phyloP scores from a whole-genome alignment of 2,797 vertebrate species.

The Adrianichthys oophorus region DNA sequence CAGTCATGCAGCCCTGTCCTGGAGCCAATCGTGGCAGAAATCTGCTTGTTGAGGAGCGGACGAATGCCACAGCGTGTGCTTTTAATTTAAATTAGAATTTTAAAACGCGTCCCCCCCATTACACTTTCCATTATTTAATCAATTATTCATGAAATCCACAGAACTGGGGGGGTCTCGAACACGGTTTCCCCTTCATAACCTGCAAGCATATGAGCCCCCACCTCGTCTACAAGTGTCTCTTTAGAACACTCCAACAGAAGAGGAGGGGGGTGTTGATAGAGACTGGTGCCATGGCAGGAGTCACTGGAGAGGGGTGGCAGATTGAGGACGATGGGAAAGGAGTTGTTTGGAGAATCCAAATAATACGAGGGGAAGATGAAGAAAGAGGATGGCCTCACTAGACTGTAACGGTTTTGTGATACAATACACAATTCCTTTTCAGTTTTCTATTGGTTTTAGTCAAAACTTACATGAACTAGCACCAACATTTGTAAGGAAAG shows the following conservation, averaged over 20 bases:
- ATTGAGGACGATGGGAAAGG: slow-evolving; percentile 74
- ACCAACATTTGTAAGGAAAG: too few relatives aligned
- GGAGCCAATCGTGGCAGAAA: slow-evolving; percentile 61
- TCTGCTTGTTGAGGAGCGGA: slow-evolving; percentile 58
- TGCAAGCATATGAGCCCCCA: slow-evolving; percentile 43
- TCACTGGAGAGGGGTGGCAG: slow-evolving; percentile 59
- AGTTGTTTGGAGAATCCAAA: slow-evolving; percentile 54
- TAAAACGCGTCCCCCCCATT: slow-evolving; percentile 82
- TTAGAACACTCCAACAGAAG: slow-evolving; percentile 57
- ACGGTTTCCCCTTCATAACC: slow-evolving; percentile 58
- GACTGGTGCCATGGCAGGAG: slow-evolving; percentile 42
- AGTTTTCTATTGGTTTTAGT: too few relatives aligned
- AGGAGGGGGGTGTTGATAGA: slow-evolving; percentile 25
- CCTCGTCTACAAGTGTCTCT: slow-evolving; percentile 63
- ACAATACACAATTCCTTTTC: too few relatives aligned
- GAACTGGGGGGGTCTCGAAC: slow-evolving; percentile 51
- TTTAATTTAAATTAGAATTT: slow-evolving; percentile 84
- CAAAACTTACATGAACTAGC: too few relatives aligned
- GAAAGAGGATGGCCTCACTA: slow-evolving; percentile 7
- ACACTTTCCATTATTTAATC: slow-evolving; percentile 82
- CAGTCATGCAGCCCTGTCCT: slow-evolving; percentile 33
- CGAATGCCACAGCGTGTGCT: slow-evolving; percentile 59
- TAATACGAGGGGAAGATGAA: slow-evolving; percentile 35
- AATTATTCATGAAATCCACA: slow-evolving; percentile 80
- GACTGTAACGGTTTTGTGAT: too few relatives aligned